A percentile compares a stretch with the other conserved stretches of the same genome.
Evolutionary conservation across 2,888 invertebrate species (phyloP).

Genomic region (Euproctis similis): DNA sequence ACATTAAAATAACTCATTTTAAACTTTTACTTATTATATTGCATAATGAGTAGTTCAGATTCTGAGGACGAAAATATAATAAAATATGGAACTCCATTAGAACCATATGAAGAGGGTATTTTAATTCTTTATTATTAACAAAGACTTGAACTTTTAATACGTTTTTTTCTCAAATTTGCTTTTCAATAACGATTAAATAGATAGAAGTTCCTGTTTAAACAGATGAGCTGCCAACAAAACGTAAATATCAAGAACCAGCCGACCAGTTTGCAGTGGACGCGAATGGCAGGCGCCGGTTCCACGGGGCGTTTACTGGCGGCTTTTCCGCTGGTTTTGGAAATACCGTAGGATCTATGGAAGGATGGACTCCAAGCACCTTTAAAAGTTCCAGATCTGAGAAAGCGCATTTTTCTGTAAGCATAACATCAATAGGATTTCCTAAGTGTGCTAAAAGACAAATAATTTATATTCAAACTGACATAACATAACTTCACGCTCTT

Average conservation of each 20-base stretch:
- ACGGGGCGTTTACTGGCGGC: slow-evolving; percentile 98
- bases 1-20: no score
- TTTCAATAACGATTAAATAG: no score
- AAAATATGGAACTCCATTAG: slow-evolving; percentile 87
- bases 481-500: no score
- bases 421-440: no score
- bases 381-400: slow-evolving; percentile 89
- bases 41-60: slow-evolving; percentile 53
- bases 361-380: slow-evolving; percentile 94
- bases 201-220: slow-evolving; percentile 1
- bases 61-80: slow-evolving; percentile 80
- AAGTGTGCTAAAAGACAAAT: no score
- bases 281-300: slow-evolving; percentile 92
- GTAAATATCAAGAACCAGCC: slow-evolving; percentile 80
- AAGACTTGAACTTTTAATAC: no score
- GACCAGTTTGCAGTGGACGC: slow-evolving; percentile 94
- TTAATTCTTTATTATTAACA: no score
- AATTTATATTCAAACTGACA: no score
- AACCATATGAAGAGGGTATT: slow-evolving; percentile 92
- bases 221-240: slow-evolving; percentile 88
- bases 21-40: no score
- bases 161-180: no score
- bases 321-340: slow-evolving; percentile 99
- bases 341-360: slow-evolving; percentile 96
- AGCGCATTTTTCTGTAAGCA: slow-evolving; percentile 45